Evolutionary conservation across 2,797 vertebrate genomes (phyloP), one percentile per base, ranked within the genome.

Genomic region (Zenarchopterus dispar): DNA sequence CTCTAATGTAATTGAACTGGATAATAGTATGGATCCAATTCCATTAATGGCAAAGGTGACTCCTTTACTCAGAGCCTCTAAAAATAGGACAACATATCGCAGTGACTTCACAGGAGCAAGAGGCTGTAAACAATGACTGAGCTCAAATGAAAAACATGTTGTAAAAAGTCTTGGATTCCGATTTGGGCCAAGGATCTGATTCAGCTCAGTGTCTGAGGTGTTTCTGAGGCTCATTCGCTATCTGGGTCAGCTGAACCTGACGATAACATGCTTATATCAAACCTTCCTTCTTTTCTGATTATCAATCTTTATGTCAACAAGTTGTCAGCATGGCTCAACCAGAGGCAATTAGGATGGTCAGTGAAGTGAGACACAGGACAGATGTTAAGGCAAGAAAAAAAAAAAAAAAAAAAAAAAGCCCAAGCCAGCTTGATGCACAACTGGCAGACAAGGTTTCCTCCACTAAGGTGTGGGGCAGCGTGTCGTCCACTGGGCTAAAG

Each of bases 341-440:
- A 70, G 68, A 82, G 78, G 82, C 81, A 87, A 88, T 88, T 87
- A 86, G 78, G 80, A 74, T 53, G 82, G 67, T 80, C 84, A 82
- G 76, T 47, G 73, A 85, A 84, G 84, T 76, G 86, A 78, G 76
- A 84, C 67, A 68, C 54, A 16, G 78, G 77, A 83, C 89, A 90
- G 88, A 89, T 91, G 89, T 81, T 85, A 56, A 9, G 62, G 71
- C 65, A 58, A 44, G n/a, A n/a, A n/a, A 24, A 24, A 24, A 24
- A 24, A 24, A 5, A 5, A 24, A 24, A 24, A 24, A 24, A 5
- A 5, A 63, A 48, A 1, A 55, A 60, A 77, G 69, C 84, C 33
- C 64, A 52, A 73, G 80, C 76, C 83, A 76, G 78, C 79, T 67
- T 82, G 70, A 74, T 64, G 65, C 69, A 84, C 74, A 84, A 86